phyloP scores from a whole-genome alignment of 2,797 vertebrate genomes.

The Acipenser transmontanus region DNA sequence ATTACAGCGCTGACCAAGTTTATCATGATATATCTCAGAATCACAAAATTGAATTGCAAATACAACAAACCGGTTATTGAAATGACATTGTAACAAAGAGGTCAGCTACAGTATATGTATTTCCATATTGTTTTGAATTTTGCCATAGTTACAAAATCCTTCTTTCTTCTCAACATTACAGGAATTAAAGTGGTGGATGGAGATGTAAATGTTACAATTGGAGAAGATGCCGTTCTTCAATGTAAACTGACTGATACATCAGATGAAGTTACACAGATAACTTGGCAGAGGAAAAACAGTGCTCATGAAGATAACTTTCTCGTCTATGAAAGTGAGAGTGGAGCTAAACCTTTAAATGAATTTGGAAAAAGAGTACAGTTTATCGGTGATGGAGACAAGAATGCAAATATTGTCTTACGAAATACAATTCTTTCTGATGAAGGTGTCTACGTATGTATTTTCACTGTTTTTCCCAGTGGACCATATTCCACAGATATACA shows the following conservation, averaged over 20 bases:
- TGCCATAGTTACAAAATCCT: no score
- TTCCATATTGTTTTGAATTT: no score
- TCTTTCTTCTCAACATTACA: no score
- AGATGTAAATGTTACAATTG: background rate
- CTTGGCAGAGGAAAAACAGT: background rate
- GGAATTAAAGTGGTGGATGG: no score
- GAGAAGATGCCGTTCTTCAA: background rate
- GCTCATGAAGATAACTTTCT: background rate
- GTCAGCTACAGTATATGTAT: no score
- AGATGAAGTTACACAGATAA: background rate
- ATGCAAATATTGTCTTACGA: background rate
- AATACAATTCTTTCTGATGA: background rate
- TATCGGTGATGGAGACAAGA: background rate
- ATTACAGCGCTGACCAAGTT: no score
- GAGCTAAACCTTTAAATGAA: background rate
- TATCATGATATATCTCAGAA: no score
- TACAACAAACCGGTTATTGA: no score
- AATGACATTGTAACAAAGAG: no score
- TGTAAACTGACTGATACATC: background rate
- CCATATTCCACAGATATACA: background rate
- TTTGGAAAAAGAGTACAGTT: conserved; percentile 1
- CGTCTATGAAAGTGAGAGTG: background rate
- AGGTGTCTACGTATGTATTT: background rate
- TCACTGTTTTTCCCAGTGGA: conserved; percentile 4
- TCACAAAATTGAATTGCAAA: no score